Percentiles rank a stretch among this genome's conserved stretches.
Conservation (phyloP, 2,888 invertebrate species). For the Ophonus ardosiacus region DNA sequence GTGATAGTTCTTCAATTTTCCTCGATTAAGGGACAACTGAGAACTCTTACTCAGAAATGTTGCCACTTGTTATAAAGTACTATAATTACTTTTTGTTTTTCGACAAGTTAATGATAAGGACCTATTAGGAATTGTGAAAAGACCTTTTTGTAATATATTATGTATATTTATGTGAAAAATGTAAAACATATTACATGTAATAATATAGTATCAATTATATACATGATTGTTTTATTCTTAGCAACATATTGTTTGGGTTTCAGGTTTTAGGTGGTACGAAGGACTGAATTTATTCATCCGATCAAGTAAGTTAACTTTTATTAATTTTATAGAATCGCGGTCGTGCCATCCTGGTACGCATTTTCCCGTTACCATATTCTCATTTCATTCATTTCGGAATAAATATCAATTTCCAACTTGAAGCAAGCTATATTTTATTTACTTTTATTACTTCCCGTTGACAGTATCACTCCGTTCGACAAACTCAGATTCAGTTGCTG, state of each 20-base stretch:
- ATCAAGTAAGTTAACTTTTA: constrained; percentile 31
- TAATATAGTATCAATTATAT: constrained; percentile 64
- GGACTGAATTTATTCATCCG: background rate
- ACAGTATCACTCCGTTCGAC: constrained; percentile 51
- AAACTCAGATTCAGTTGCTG: constrained; percentile 46
- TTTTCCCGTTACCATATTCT: constrained; percentile 37
- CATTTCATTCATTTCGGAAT: constrained; percentile 35
- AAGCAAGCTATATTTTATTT: constrained; percentile 39
- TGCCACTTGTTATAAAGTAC: constrained; percentile 64
- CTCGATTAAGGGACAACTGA: constrained; percentile 16
- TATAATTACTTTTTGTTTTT: constrained; percentile 58
- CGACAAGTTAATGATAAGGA: constrained; percentile 60
- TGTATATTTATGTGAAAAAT: constrained; percentile 73
- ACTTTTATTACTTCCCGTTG: constrained; percentile 44
- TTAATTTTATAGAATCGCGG: constrained; percentile 38
- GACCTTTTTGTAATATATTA: constrained; percentile 75
- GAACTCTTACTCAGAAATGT: constrained; percentile 46
- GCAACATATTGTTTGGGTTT: constrained; percentile 17
- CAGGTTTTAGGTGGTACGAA: constrained; percentile 14
- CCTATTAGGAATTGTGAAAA: constrained; percentile 70
- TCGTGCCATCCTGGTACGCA: constrained; percentile 54
- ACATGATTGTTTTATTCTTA: constrained; percentile 31
- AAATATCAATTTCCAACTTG: constrained; percentile 48
- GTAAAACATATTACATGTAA: constrained; percentile 64
- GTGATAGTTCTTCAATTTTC: constrained; percentile 27